phyloP scores from a whole-genome alignment of 2,888 invertebrate species.

The Melanostoma mellinum region DNA sequence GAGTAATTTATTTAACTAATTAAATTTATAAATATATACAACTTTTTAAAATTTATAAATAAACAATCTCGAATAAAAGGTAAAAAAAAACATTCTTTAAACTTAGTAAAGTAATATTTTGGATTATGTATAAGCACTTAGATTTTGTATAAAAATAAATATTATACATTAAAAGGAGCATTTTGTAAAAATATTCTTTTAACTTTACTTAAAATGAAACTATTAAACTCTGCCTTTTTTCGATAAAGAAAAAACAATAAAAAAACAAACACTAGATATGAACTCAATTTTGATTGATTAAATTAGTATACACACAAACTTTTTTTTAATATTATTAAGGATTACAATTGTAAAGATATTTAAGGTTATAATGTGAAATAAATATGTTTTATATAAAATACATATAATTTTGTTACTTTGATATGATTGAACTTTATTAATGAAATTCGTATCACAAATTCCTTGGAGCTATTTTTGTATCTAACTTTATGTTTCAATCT shows the following conservation, averaged over 20 bases:
- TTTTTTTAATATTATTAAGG: constrained; percentile 57
- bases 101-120: constrained; percentile 2
- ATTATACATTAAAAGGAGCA: constrained; percentile 68
- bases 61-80: constrained; percentile 37
- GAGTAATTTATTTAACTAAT: constrained; percentile 64
- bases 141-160: constrained; percentile 56
- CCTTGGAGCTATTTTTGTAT: no score
- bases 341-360: constrained; percentile 67
- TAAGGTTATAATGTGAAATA: constrained; percentile 71
- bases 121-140: no score
- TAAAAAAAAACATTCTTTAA: constrained; percentile 3
- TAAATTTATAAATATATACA: constrained; percentile 48
- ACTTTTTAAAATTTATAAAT: constrained; percentile 24
- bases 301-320: constrained; percentile 15
- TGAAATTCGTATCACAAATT: no score
- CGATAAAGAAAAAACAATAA: constrained; percentile 38
- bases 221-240: constrained; percentile 62
- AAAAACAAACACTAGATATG: constrained; percentile 23
- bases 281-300: constrained; percentile 36
- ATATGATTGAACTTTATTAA: constrained; percentile 6
- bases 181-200: constrained; percentile 74
- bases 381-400: constrained; percentile 68
- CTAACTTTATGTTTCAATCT: no score
- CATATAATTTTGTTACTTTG: neutral
- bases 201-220: constrained; percentile 58